Conservation (phyloP, 1,140 invertebrate species). For the Lycorma delicatula region DNA sequence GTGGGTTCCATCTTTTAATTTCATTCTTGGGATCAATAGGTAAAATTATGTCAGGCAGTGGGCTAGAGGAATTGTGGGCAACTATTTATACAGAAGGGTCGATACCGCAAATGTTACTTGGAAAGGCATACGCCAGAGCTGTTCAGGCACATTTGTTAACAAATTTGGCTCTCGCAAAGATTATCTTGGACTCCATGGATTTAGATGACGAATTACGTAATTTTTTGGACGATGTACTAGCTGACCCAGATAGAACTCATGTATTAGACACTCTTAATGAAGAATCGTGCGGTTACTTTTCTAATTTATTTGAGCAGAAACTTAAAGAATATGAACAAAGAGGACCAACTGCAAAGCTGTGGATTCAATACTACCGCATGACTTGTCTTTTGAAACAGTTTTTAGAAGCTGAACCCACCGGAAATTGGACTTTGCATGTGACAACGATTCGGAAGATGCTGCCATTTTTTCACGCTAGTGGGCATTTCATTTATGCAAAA, state of each 20-base stretch:
- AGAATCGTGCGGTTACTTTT: background rate
- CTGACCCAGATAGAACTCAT: background rate
- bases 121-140: conserved; percentile 37
- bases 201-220: background rate
- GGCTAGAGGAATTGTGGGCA: conserved; percentile 33
- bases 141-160: conserved; percentile 34
- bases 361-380: conserved; percentile 37
- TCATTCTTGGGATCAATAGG: conserved; percentile 37
- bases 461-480: conserved; percentile 33
- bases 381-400: conserved; percentile 16
- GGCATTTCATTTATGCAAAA: conserved; percentile 36
- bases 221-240: background rate
- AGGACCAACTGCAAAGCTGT: conserved; percentile 34
- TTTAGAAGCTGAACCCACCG: conserved; percentile 22
- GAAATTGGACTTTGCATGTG: conserved; percentile 30
- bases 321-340: conserved; percentile 11
- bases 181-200: background rate
- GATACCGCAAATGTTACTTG: conserved; percentile 35
- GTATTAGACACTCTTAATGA: background rate
- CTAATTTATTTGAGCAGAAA: background rate
- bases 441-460: conserved; percentile 29
- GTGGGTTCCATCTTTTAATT: conserved; percentile 36
- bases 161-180: conserved; percentile 1
- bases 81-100: conserved; percentile 30
- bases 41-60: conserved; percentile 35